phyloP scores from a whole-genome alignment of 1,140 invertebrate genomes.

The Pseudomyrmex cubaensis region DNA sequence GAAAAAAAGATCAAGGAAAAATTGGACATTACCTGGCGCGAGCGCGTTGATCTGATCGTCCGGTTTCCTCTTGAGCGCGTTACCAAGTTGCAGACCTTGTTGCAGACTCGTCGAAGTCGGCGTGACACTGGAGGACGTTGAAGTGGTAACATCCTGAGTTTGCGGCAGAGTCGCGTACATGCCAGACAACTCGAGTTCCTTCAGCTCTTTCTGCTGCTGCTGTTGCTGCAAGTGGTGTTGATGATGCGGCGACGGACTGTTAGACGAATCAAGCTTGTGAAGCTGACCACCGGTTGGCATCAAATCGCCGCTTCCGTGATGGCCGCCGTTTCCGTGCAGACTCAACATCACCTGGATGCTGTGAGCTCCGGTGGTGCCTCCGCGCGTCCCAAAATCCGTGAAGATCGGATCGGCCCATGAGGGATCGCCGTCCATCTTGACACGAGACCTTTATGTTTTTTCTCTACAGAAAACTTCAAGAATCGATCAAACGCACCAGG shows the following conservation, averaged over 20 bases:
- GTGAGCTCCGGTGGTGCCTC: constrained; percentile 85
- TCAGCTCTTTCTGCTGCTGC: constrained; percentile 81
- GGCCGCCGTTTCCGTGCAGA: constrained; percentile 84
- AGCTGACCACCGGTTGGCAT: constrained; percentile 83
- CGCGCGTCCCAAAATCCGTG: constrained; percentile 89
- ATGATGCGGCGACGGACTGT: constrained; percentile 82
- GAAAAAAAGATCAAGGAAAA: not conserved
- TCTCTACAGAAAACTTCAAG: not conserved
- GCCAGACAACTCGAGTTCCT: constrained; percentile 82
- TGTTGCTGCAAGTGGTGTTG: constrained; percentile 79
- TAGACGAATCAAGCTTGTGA: constrained; percentile 85
- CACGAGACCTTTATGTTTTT: too few relatives aligned
- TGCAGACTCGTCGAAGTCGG: constrained; percentile 80
- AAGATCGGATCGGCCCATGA: constrained; percentile 91
- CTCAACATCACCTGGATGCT: constrained; percentile 91
- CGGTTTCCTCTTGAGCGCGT: constrained; percentile 81
- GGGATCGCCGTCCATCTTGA: constrained; percentile 89
- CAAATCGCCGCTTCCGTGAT: constrained; percentile 83
- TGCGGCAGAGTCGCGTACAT: constrained; percentile 82
- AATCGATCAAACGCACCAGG: not conserved
- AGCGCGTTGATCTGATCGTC: constrained; percentile 81
- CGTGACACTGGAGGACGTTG: constrained; percentile 77
- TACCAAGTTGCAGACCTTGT: constrained; percentile 80
- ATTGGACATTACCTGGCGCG: constrained; percentile 77
- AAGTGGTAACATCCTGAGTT: constrained; percentile 82